Conservation (phyloP, 2,113 vertebrate genomes). For the Bufo gargarizans region DNA sequence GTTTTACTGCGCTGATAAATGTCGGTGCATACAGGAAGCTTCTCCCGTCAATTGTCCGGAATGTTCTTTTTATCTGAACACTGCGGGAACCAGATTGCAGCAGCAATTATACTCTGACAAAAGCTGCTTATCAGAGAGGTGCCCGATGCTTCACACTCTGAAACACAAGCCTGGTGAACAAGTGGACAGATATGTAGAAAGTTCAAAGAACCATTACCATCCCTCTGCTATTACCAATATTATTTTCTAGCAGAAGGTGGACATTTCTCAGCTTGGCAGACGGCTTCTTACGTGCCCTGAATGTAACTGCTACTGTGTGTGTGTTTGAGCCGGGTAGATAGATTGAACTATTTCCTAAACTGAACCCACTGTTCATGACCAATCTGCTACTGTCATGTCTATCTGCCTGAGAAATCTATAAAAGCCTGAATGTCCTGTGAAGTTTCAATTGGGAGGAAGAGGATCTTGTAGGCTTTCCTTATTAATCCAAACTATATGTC, state of each 20-base stretch:
- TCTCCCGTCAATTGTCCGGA: conserved; percentile 8
- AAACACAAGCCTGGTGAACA: neutral
- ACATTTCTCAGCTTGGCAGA: neutral
- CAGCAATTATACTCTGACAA: conserved; percentile 36
- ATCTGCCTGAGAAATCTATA: too few relatives aligned
- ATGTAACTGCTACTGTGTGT: neutral
- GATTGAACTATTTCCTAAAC: neutral
- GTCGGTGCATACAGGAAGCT: neutral
- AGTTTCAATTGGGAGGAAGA: too few relatives aligned
- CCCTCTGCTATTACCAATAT: neutral
- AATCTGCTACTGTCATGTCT: neutral
- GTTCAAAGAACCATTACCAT: neutral
- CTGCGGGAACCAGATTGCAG: conserved; percentile 18
- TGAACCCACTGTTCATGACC: neutral
- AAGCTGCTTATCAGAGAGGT: conserved; percentile 39
- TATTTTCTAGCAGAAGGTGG: neutral
- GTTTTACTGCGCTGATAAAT: conserved; percentile 22
- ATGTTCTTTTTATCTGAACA: conserved; percentile 34
- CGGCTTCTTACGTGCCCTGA: neutral
- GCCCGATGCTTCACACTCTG: conserved; percentile 9
- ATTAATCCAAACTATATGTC: too few relatives aligned
- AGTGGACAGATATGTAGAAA: neutral
- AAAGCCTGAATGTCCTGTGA: too few relatives aligned
- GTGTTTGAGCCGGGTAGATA: neutral
- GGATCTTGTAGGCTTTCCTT: too few relatives aligned